A percentile compares a stretch with the other conserved stretches of the same genome.
These are phyloP conservation scores for Cuculus canorus DNA, from an alignment of 2,797 vertebrate species.

Conservation along the genomic window DNA sequence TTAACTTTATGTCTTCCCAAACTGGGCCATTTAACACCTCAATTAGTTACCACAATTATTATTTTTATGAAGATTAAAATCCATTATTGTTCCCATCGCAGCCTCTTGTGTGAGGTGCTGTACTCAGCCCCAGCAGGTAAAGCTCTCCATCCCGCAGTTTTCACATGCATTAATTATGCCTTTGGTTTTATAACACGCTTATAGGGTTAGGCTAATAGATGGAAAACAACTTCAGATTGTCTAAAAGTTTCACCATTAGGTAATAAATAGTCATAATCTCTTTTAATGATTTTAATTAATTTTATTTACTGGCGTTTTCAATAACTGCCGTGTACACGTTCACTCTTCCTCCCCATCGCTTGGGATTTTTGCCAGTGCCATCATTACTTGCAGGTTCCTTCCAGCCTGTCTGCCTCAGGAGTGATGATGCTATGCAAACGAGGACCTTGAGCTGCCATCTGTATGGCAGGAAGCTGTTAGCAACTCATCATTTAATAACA, in stretches of 20 bases:
- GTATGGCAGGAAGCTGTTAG: not conserved
- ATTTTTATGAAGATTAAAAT: not conserved
- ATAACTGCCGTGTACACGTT: not conserved
- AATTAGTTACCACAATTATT: not conserved
- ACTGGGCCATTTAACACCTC: not conserved
- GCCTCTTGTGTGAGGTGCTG: accelerated
- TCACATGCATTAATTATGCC: not conserved
- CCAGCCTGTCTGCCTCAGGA: not conserved
- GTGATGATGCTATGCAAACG: not conserved
- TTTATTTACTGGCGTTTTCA: slow-evolving; percentile 44
- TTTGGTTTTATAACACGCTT: not conserved
- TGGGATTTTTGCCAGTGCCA: slow-evolving; percentile 31
- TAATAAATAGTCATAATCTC: not conserved
- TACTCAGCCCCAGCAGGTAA: not conserved
- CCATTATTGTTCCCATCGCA: not conserved
- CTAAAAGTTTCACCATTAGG: not conserved
- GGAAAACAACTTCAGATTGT: not conserved
- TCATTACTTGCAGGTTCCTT: slow-evolving; percentile 26
- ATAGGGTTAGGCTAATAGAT: not conserved
- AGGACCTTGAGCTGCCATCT: slow-evolving; percentile 1
- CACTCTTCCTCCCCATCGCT: not conserved
- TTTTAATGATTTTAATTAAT: slow-evolving; percentile 41
- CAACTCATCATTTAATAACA: not conserved
- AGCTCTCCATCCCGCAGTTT: not conserved
- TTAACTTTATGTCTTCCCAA: not conserved